A percentile compares a stretch with the other conserved stretches of the same genome.
phyloP scores from a whole-genome alignment of 1,140 invertebrate species.

The Solenopsis invicta region DNA sequence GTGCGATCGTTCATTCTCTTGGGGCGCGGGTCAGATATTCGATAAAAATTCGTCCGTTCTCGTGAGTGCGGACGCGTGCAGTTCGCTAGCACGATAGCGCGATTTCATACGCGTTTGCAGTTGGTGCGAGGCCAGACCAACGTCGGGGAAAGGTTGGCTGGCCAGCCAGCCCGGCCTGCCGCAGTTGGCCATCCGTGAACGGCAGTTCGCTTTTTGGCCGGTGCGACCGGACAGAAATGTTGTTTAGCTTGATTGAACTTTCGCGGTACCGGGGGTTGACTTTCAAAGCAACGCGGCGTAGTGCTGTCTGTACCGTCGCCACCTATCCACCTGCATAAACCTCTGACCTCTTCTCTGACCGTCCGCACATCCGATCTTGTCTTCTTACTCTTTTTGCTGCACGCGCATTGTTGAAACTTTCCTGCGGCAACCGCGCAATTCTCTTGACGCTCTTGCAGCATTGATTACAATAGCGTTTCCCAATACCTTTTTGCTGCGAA shows the following conservation, averaged over 20 bases:
- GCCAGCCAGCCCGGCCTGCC: constrained; percentile 76
- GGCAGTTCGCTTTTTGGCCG: constrained; percentile 81
- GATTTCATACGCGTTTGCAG: constrained; percentile 85
- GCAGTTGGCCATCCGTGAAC: constrained; percentile 76
- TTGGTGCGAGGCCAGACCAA: constrained; percentile 83
- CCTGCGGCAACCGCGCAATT: constrained; percentile 25
- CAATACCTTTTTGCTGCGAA: not conserved
- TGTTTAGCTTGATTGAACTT: constrained; percentile 85
- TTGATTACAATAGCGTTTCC: constrained; percentile 30
- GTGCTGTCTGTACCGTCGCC: constrained; percentile 10
- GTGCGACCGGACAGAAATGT: constrained; percentile 82
- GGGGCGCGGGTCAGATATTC: constrained; percentile 19
- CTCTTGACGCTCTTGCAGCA: constrained; percentile 4
- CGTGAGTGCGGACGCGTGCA: constrained; percentile 71
- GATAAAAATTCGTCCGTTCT: constrained; percentile 63
- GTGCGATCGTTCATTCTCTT: constrained; percentile 51
- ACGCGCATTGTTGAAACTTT: constrained; percentile 50
- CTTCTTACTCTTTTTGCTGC: constrained; percentile 57
- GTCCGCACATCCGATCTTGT: constrained; percentile 24
- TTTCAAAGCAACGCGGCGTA: constrained; percentile 75
- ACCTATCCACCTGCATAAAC: constrained; percentile 31
- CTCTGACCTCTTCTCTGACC: constrained; percentile 27
- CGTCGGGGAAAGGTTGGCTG: constrained; percentile 81
- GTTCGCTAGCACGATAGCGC: constrained; percentile 73
- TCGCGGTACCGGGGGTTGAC: constrained; percentile 73